Evolutionary conservation across 2,113 vertebrate species (phyloP).

Genomic region (Caloenas nicobarica): DNA sequence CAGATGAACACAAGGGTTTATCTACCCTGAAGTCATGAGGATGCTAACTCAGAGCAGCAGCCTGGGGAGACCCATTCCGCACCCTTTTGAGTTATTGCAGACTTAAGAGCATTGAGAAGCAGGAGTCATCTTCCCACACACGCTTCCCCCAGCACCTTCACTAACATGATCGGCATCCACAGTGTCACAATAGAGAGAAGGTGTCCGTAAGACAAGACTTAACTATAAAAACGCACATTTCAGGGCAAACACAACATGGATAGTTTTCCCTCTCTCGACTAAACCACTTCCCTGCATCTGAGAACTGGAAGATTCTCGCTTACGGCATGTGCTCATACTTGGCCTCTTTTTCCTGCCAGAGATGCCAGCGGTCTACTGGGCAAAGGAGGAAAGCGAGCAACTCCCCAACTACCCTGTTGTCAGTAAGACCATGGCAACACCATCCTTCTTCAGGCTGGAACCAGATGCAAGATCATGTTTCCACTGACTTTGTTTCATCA

Average conservation of each 20-base stretch:
- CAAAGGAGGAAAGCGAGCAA: background rate
- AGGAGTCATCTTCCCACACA: background rate
- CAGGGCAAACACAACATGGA: background rate
- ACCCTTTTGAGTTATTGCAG: background rate
- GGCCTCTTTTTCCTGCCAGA: background rate
- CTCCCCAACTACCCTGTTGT: background rate
- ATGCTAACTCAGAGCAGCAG: background rate
- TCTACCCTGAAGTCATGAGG: background rate
- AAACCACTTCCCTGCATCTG: background rate
- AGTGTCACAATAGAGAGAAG: background rate
- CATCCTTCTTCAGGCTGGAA: background rate
- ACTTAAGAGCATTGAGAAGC: background rate
- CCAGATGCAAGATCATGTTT: background rate
- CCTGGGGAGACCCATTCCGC: background rate
- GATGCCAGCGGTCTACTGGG: background rate
- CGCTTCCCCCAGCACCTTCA: background rate
- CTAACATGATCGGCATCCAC: background rate
- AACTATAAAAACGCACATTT: background rate
- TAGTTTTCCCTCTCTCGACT: background rate
- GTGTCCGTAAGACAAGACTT: background rate
- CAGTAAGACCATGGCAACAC: background rate
- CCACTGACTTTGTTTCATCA: background rate
- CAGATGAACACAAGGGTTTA: background rate
- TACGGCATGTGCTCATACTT: background rate
- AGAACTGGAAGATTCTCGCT: background rate